Percentiles rank a stretch among this genome's conserved stretches.
Evolutionary conservation across 2,113 vertebrate genomes (phyloP).

Genomic region (Xenopus borealis): DNA sequence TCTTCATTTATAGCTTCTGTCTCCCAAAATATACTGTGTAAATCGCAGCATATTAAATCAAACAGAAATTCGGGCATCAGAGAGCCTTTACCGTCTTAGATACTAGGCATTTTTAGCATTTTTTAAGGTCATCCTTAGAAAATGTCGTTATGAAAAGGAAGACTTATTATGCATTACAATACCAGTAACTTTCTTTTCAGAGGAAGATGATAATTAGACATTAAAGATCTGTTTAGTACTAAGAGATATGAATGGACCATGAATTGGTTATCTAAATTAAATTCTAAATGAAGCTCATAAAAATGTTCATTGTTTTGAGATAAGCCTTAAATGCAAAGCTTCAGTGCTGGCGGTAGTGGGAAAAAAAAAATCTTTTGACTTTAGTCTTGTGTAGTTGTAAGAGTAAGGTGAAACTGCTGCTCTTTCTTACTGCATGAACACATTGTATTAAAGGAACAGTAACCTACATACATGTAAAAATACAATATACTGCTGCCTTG

Average conservation of each 20-base stretch:
- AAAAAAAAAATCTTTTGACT: not conserved
- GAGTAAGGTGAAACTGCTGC: too few species aligned
- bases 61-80: too few species aligned
- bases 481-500: too few species aligned
- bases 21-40: too few species aligned
- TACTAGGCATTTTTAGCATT: not conserved
- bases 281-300: slow-evolving; percentile 51
- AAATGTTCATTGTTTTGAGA: slow-evolving; percentile 41
- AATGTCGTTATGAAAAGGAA: not conserved
- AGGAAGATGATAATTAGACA: slow-evolving; percentile 29
- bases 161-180: slow-evolving; percentile 2
- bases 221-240: slow-evolving; percentile 43
- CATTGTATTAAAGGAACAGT: too few species aligned
- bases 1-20: too few species aligned
- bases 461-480: too few species aligned
- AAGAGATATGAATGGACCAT: slow-evolving; percentile 26
- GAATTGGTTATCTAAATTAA: slow-evolving; percentile 52
- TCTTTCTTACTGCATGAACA: too few species aligned
- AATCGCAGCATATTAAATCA: too few species aligned
- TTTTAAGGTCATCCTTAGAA: slow-evolving; percentile 17
- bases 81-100: not conserved
- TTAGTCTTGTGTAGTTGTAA: too few species aligned
- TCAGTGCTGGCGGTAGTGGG: not conserved
- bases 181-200: slow-evolving; percentile 28
- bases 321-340: slow-evolving; percentile 43